These are phyloP conservation scores for Trogon melanurus DNA, from an alignment of 2,113 vertebrate genomes.

Conservation along the genomic window DNA sequence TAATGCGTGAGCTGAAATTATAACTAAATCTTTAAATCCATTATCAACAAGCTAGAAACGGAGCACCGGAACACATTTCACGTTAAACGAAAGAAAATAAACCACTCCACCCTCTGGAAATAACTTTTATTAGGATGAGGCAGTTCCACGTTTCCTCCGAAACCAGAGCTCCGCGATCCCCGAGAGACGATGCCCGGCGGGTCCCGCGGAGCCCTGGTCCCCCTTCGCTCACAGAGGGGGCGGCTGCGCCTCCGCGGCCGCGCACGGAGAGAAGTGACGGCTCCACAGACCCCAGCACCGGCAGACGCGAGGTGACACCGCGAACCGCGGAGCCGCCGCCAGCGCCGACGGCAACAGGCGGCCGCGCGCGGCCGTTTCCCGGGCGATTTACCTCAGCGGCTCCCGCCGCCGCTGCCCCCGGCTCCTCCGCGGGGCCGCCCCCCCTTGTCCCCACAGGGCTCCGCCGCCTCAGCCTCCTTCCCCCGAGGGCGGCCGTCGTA, in stretches of 20 bases:
- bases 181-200: not conserved
- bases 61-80: accelerated
- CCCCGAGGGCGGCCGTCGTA: not conserved
- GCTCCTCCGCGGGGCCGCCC: not conserved
- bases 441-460: not conserved
- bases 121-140: slow-evolving; percentile 16
- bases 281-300: not conserved
- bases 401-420: not conserved
- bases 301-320: accelerated
- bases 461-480: not conserved
- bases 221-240: accelerated
- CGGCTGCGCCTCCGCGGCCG: accelerated
- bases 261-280: accelerated
- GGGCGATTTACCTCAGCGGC: not conserved
- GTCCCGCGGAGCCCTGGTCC: not conserved
- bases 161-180: not conserved
- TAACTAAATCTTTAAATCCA: not conserved
- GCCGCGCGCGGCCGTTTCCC: not conserved
- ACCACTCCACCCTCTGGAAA: not conserved
- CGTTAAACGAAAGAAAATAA: not conserved
- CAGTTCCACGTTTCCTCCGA: accelerated
- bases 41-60: not conserved
- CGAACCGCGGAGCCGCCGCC: not conserved
- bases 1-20: not conserved
- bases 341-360: slow-evolving; percentile 5